Evolutionary conservation across 2,113 vertebrate species (phyloP), one percentile per base, ranked within the genome.

Genomic region (Alouatta palliata): DNA sequence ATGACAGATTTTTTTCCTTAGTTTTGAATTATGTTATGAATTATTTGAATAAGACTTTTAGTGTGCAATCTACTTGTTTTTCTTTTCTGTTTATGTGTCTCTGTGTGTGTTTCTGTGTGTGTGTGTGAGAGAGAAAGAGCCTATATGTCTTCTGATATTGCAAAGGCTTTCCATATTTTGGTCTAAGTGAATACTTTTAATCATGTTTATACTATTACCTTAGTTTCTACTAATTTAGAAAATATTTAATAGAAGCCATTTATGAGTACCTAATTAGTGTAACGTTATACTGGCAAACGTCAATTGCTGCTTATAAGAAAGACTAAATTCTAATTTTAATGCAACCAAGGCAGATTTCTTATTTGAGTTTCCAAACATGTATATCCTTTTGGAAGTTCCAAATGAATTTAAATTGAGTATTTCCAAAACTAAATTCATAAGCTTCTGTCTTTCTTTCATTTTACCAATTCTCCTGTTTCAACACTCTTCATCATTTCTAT

Each of bases 341-440:
- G 25, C 25, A 61, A 68, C 3, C 27, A 58, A 37, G 5, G 21
- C 3, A 43, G 3, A 90, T 47, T 86, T 49, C 4, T 61, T 19
- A 3, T 77, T 45, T 27, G 21, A 76, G 5, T 90, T 37, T 11
- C 61, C 17, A 81, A 37, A 27, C 40, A 37, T 19, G 1, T 0
- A 77, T 56, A 66, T 49, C 7, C 11, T 47, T 58, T 80, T 32
- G 37, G 2, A 81, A 66, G 10, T 73, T 92, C 17, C 32, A 71
- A 82, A 25, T 70, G 20, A 45, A 81, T 37, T 96, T 71, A 77
- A 89, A 94, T 92, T 80, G 20, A 89, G 1, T n/a, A 37, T 75
- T 37, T 71, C 1, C 23, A 82, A 83, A 82, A 20, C 9, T 21
- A 49, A 77, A 3, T 25, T 76, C 20, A 87, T n/a, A 45, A 81